A percentile compares a stretch with the other conserved stretches of the same genome.
These are phyloP conservation scores for Hemicordylus capensis DNA, from an alignment of 2,113 vertebrate genomes.

Conservation along the genomic window DNA sequence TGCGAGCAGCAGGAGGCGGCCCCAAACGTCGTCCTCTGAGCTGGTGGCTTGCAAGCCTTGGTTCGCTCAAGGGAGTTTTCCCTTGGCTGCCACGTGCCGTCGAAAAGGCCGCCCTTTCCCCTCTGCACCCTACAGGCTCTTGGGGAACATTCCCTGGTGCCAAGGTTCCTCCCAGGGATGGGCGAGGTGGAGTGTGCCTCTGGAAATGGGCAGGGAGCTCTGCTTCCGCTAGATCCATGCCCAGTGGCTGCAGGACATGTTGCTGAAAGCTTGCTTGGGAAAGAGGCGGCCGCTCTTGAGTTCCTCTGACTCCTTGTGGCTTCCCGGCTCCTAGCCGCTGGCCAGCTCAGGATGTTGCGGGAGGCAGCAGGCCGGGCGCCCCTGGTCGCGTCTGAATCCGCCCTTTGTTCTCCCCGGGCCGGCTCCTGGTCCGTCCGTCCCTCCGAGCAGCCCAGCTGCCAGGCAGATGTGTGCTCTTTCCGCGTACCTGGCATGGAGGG, in stretches of 20 bases:
- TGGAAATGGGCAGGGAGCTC: not conserved
- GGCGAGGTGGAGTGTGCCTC: not conserved
- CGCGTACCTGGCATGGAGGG: conserved; percentile 56
- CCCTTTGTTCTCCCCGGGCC: conserved; percentile 1
- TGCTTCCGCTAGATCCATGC: too few relatives aligned
- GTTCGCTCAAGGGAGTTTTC: not conserved
- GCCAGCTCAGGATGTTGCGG: not conserved
- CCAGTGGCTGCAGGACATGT: too few relatives aligned
- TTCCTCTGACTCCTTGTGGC: not conserved
- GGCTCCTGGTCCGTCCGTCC: not conserved
- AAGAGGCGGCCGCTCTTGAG: too few relatives aligned
- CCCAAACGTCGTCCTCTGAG: not conserved
- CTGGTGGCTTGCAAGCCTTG: too few relatives aligned
- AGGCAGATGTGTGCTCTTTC: conserved; percentile 71
- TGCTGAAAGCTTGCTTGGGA: too few relatives aligned
- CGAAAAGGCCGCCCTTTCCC: not conserved
- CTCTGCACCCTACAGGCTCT: too few relatives aligned
- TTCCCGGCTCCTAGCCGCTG: not conserved
- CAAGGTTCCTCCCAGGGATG: too few relatives aligned
- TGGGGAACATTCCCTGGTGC: too few relatives aligned
- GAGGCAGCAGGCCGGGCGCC: not conserved
- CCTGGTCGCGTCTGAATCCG: not conserved
- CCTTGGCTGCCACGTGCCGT: not conserved
- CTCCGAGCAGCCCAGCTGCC: conserved; percentile 19
- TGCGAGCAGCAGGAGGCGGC: conserved; percentile 6